Evolutionary conservation across 1,140 invertebrate genomes (phyloP).

Genomic region (Melitaea cinxia): DNA sequence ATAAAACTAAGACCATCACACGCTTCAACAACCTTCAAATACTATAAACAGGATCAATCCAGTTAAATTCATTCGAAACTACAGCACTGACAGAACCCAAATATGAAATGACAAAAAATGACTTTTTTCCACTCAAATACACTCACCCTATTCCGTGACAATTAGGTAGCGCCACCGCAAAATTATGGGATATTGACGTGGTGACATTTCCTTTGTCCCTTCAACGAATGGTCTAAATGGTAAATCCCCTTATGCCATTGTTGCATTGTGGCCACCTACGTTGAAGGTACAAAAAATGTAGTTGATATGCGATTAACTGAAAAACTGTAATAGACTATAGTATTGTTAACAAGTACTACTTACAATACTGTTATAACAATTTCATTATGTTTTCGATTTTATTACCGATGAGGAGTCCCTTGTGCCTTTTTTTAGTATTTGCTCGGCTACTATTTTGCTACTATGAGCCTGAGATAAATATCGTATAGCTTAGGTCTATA

Average conservation of each 20-base stretch:
- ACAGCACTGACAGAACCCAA: not conserved
- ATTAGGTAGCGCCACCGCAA: conserved; percentile 70
- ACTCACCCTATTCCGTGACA: conserved; percentile 42
- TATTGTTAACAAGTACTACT: not conserved
- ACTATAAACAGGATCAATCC: not conserved
- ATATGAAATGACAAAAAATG: conserved; percentile 53
- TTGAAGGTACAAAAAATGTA: conserved; percentile 14
- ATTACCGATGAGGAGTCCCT: too few relatives aligned
- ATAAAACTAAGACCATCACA: not conserved
- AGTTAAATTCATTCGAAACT: not conserved
- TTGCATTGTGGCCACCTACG: conserved; percentile 50
- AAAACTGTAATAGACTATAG: not conserved
- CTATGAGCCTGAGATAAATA: too few relatives aligned
- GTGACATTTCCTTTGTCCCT: conserved; percentile 60
- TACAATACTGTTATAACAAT: too few relatives aligned
- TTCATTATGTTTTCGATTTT: too few relatives aligned
- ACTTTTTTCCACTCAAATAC: conserved; percentile 48
- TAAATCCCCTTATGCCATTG: conserved; percentile 43
- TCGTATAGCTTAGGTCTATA: too few relatives aligned
- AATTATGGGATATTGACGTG: conserved; percentile 50
- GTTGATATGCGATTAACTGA: not conserved
- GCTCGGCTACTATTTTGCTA: too few relatives aligned
- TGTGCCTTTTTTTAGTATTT: too few relatives aligned
- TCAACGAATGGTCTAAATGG: conserved; percentile 41
- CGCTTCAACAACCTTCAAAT: not conserved